Conservation (phyloP, 2,797 vertebrate genomes). For the Microctenopoma steveboyesi region DNA sequence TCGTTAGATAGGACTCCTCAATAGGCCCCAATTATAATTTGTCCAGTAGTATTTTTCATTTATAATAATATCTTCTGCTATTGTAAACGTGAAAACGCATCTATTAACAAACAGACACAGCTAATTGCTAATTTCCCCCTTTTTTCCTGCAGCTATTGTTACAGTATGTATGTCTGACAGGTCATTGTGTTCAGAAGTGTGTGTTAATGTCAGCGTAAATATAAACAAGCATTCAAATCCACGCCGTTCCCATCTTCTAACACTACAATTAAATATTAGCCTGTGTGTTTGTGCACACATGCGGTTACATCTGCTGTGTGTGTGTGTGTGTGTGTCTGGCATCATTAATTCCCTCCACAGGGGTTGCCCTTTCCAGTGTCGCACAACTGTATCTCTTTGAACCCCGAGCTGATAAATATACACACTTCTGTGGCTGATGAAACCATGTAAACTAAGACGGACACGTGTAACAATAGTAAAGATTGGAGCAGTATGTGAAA, state of each 20-base stretch:
- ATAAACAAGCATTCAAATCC: constrained; percentile 42
- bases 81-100: no score
- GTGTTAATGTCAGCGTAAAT: constrained; percentile 9
- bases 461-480: constrained; percentile 5
- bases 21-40: no score
- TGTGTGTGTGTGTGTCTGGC: constrained; percentile 13
- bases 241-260: constrained; percentile 5
- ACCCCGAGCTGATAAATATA: constrained; percentile 4
- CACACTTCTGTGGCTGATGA: constrained; percentile 1
- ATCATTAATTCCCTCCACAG: constrained; percentile 16
- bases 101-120: no score
- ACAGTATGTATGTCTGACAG: no score
- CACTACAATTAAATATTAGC: constrained; percentile 16
- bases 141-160: no score
- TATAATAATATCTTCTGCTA: no score
- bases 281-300: neutral
- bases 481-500: constrained; percentile 7
- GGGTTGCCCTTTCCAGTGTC: neutral
- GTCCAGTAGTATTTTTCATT: no score
- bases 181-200: neutral
- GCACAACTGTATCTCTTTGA: constrained; percentile 7
- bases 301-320: constrained; percentile 6
- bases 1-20: no score
- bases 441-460: constrained; percentile 16
- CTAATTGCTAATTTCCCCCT: no score